phyloP scores from a whole-genome alignment of 2,797 vertebrate genomes.

The Gobio occitaniae region DNA sequence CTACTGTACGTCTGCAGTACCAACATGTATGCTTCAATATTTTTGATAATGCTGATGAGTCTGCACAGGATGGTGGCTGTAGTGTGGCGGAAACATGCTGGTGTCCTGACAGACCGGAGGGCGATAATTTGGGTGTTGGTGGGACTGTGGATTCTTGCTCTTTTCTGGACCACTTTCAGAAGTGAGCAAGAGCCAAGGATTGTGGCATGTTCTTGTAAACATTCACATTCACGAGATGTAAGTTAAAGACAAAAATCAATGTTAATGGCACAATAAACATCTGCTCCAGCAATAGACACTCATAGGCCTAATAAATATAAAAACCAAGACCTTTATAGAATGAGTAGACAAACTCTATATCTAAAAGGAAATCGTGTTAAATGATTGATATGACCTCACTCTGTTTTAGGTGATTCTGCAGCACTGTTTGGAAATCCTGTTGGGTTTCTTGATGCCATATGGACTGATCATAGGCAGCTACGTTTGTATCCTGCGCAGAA shows the following conservation, averaged over 20 bases:
- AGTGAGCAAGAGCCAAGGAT: neutral
- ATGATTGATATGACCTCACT: neutral
- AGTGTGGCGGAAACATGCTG: conserved; percentile 78
- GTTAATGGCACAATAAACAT: too few species aligned
- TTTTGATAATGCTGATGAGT: conserved; percentile 88
- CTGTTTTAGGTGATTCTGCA: conserved; percentile 71
- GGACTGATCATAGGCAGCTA: conserved; percentile 83
- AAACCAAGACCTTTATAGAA: neutral
- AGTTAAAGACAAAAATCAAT: conserved; percentile 56
- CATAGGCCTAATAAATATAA: too few species aligned
- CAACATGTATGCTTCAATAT: conserved; percentile 92
- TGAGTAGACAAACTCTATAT: neutral
- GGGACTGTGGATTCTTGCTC: conserved; percentile 81
- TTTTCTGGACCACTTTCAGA: conserved; percentile 72
- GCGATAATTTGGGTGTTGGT: conserved; percentile 72
- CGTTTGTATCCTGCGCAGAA: conserved; percentile 78
- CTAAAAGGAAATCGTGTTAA: neutral
- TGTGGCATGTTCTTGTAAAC: conserved; percentile 71
- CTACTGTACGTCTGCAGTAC: conserved; percentile 86
- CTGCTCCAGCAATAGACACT: too few species aligned
- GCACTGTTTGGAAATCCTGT: conserved; percentile 82
- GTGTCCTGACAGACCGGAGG: conserved; percentile 68
- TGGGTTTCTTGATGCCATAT: conserved; percentile 87
- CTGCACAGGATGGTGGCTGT: conserved; percentile 85
- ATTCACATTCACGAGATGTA: conserved; percentile 57